A percentile compares a stretch with the other conserved stretches of the same genome.
These are phyloP conservation scores for Adelognathus sp. DNA, from an alignment of 2,888 invertebrate genomes.

Conservation along the genomic window DNA sequence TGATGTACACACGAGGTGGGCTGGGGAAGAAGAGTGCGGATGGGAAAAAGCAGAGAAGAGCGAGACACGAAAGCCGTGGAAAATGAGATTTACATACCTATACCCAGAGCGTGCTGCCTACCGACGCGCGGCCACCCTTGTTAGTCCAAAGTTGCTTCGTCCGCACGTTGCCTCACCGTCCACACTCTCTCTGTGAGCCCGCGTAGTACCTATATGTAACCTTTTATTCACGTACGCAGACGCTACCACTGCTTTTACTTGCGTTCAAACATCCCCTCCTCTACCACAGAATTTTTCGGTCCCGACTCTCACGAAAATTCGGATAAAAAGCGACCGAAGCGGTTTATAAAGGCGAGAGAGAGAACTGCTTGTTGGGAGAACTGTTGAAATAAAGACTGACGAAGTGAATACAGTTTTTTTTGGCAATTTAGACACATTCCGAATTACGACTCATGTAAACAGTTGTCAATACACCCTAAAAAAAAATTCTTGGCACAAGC, in stretches of 20 bases:
- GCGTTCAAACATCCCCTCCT: slow-evolving; percentile 71
- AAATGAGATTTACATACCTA: slow-evolving; percentile 73
- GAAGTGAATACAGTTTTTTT: background rate
- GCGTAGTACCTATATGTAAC: slow-evolving; percentile 21
- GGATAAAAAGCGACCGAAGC: slow-evolving; percentile 47
- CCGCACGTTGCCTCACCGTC: slow-evolving; percentile 65
- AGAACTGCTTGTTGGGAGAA: slow-evolving; percentile 7
- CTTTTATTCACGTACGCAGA: background rate
- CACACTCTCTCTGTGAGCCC: background rate
- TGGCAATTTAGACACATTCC: background rate
- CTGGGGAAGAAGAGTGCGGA: slow-evolving; percentile 8
- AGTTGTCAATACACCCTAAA: background rate
- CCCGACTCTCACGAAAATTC: slow-evolving; percentile 70
- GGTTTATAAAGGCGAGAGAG: background rate
- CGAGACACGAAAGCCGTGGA: slow-evolving; percentile 68
- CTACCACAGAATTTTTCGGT: slow-evolving; percentile 60
- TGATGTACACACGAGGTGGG: background rate
- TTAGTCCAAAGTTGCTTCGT: slow-evolving; percentile 77
- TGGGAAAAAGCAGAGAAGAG: slow-evolving; percentile 58
- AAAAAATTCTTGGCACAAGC: background rate
- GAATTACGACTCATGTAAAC: background rate
- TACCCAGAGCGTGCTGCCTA: slow-evolving; percentile 44
- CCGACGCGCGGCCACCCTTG: slow-evolving; percentile 69
- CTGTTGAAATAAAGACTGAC: slow-evolving; percentile 23
- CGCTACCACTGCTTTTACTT: slow-evolving; percentile 63